Evolutionary conservation across 2,797 vertebrate genomes (phyloP), one percentile per base, ranked within the genome.

Genomic region (Cirrhinus molitorella): DNA sequence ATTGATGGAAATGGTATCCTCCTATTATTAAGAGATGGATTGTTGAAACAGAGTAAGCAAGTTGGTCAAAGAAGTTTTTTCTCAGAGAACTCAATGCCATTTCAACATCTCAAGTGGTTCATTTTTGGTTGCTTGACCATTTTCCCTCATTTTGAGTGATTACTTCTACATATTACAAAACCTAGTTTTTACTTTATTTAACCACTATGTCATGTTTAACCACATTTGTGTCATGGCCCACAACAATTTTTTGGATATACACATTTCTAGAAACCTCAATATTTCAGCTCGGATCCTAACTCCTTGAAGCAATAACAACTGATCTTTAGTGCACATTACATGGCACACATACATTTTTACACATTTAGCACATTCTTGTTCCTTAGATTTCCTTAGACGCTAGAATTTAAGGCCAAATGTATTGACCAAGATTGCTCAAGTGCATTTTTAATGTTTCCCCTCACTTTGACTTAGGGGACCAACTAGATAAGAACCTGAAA

Each of bases 1-100:
- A 92, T 99, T 99, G 85, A 99, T 96, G 76, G 98, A 99, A 86
- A 99, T 99, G 3, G 98, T 99, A 88, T 99, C 98, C 13, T 99
- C 97, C 98, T 99, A 43, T 72, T 45, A 72, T 21, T 37, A 49
- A 63, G 68, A 73, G 55, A 79, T 37, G 10, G 13, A 25, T 59
- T 55, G 13, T 37, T 0, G 1, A 75, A 59, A 73, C 0, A 4
- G 16, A 51, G 47, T n/a, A 13, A 13, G 12, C 21, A 40, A 34
- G 63, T 5, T 66, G 25, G 25, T 72, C 23, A 49, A 31, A 31
- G 1, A 49, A 70, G 3, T 28, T 43, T 12, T 67, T 13, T 23
- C 17, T 19, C 19, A 47, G 5, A 11, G 47, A 47, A 67, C 2
- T 14, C 5, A 34, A 4, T 34, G 31, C 31, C 31, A 34, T 34